Conservation (phyloP, 2,113 vertebrate genomes). For the Eptesicus fuscus region DNA sequence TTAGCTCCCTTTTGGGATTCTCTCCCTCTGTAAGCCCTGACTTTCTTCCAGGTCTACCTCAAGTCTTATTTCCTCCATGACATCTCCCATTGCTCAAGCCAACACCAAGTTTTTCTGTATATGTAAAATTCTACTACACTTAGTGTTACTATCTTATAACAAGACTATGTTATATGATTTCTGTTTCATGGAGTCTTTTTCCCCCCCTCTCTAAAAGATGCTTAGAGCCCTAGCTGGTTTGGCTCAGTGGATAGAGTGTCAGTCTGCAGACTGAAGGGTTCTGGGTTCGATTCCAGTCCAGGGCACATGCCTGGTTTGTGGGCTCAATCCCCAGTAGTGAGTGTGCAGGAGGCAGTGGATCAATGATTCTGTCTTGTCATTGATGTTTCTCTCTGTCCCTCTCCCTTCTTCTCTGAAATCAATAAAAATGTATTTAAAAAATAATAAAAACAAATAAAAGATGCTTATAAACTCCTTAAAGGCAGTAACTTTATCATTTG, state of each 20-base stretch:
- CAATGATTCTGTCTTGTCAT: too few species aligned
- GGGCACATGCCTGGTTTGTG: too few species aligned
- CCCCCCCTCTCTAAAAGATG: neutral
- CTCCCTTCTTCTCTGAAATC: too few species aligned
- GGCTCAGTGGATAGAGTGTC: too few species aligned
- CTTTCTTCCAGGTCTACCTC: neutral
- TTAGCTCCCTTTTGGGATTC: neutral
- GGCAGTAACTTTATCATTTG: neutral
- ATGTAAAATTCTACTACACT: neutral
- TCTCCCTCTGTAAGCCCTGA: neutral
- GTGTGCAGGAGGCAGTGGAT: too few species aligned
- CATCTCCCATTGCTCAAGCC: neutral
- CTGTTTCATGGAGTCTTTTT: neutral
- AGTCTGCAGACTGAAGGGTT: too few species aligned
- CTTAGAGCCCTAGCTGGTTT: neutral
- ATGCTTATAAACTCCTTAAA: neutral
- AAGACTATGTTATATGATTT: neutral
- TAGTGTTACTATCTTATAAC: neutral
- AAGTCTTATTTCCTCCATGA: neutral
- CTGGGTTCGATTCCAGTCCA: too few species aligned
- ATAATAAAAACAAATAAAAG: neutral
- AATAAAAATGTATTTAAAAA: too few species aligned
- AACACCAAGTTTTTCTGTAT: neutral
- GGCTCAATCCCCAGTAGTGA: too few species aligned
- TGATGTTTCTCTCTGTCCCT: too few species aligned